phyloP scores from a whole-genome alignment of 2,888 invertebrate species.

The Shargacucullia verbasci region DNA sequence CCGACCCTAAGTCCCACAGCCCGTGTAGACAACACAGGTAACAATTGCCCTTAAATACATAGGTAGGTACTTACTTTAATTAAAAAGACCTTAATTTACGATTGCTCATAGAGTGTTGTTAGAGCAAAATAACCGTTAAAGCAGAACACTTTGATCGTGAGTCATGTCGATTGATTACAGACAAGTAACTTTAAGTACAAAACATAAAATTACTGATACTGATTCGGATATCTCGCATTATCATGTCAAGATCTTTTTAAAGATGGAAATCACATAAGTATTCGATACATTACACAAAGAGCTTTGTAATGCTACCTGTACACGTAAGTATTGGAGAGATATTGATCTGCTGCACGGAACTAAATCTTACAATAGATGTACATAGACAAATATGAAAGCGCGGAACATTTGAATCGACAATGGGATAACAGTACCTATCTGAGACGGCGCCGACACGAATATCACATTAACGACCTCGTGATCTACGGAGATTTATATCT shows the following conservation, averaged over 20 bases:
- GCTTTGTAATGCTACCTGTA: conserved; percentile 44
- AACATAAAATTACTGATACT: conserved; percentile 23
- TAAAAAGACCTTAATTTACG: conserved; percentile 29
- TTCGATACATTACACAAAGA: conserved; percentile 34
- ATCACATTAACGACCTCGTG: conserved; percentile 87
- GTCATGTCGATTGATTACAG: conserved; percentile 24
- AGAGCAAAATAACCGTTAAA: conserved; percentile 24
- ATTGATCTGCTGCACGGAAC: conserved; percentile 65
- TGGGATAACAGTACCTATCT: conserved; percentile 83
- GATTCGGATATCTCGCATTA: conserved; percentile 29
- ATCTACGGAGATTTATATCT: conserved; percentile 86
- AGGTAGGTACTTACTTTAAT: conserved; percentile 21
- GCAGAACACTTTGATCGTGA: conserved; percentile 27
- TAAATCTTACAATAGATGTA: conserved; percentile 75
- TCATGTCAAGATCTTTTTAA: conserved; percentile 25
- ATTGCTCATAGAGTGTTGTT: conserved; percentile 21
- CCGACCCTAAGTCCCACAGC: conserved; percentile 69
- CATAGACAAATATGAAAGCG: conserved; percentile 84
- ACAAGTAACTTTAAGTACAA: conserved; percentile 2
- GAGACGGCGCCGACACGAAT: conserved; percentile 86
- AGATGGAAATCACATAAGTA: conserved; percentile 34
- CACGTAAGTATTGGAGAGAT: conserved; percentile 56
- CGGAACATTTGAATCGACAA: conserved; percentile 83
- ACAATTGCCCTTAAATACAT: conserved; percentile 31
- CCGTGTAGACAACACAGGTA: conserved; percentile 50